These are phyloP conservation scores for Larimichthys polyactis DNA, from an alignment of 2,113 vertebrate species.

Conservation along the genomic window DNA sequence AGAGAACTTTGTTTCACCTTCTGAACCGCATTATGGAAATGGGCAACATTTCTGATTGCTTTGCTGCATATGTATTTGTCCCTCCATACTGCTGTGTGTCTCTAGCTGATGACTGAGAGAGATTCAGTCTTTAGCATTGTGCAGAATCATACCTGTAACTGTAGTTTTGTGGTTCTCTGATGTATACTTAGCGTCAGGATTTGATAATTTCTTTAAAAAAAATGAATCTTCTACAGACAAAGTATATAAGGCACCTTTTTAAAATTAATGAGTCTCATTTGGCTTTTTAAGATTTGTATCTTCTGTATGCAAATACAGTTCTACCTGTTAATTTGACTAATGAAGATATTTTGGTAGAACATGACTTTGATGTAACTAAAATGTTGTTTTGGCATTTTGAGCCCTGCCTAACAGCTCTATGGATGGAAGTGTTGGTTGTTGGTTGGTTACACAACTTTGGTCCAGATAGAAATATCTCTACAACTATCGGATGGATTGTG, in stretches of 20 bases:
- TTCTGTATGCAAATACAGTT: neutral
- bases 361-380: neutral
- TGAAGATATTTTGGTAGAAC: neutral
- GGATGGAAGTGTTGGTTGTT: neutral
- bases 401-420: neutral
- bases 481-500: neutral
- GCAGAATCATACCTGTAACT: neutral
- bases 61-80: slow-evolving; percentile 38
- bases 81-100: slow-evolving; percentile 8
- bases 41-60: slow-evolving; percentile 51
- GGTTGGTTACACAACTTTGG: neutral
- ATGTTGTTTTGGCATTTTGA: neutral
- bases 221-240: neutral
- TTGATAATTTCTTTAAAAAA: slow-evolving; percentile 24
- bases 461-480: neutral
- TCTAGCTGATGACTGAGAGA: neutral
- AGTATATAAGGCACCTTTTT: neutral
- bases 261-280: slow-evolving; percentile 9
- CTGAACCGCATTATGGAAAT: slow-evolving; percentile 75
- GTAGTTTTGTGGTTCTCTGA: neutral
- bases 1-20: slow-evolving; percentile 61
- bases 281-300: neutral
- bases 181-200: neutral
- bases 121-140: neutral
- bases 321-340: neutral